Percentiles rank a stretch among this genome's conserved stretches.
phyloP scores from a whole-genome alignment of 2,888 invertebrate species.

The Coenonympha glycerion region DNA sequence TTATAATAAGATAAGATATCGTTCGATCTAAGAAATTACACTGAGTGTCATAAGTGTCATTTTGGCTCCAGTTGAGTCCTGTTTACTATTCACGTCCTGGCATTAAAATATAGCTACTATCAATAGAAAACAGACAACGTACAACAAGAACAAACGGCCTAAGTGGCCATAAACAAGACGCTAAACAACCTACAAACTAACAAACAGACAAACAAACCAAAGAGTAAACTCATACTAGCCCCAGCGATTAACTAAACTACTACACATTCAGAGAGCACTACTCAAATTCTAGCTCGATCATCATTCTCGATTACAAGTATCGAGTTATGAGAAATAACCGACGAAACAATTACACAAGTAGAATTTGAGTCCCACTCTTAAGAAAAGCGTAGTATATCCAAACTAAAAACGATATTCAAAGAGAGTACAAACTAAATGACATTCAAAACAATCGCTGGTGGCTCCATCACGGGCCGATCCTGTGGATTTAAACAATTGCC shows the following conservation, averaged over 20 bases:
- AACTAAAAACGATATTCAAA: slow-evolving; percentile 45
- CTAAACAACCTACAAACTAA: slow-evolving; percentile 41
- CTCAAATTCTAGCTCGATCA: too few relatives aligned
- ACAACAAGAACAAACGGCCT: slow-evolving; percentile 46
- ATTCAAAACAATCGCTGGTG: slow-evolving; percentile 50
- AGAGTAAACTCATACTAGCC: slow-evolving; percentile 36
- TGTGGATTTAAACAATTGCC: slow-evolving; percentile 2
- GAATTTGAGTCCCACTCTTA: too few relatives aligned
- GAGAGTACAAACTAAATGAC: slow-evolving; percentile 38
- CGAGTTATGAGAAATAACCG: too few relatives aligned
- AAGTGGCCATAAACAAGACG: slow-evolving; percentile 49
- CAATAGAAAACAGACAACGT: slow-evolving; percentile 52
- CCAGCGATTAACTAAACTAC: slow-evolving; percentile 53
- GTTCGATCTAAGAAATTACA: not conserved
- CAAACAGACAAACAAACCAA: too few relatives aligned
- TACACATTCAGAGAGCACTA: not conserved
- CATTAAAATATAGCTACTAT: slow-evolving; percentile 36
- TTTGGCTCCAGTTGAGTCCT: not conserved
- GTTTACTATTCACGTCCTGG: not conserved
- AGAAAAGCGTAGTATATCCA: too few relatives aligned
- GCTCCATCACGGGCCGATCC: slow-evolving; percentile 12
- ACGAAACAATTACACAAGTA: too few relatives aligned
- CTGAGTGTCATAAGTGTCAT: too few relatives aligned
- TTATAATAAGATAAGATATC: too few relatives aligned
- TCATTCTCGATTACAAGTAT: too few relatives aligned